These are phyloP conservation scores for Anthoscopus minutus DNA, from an alignment of 2,113 vertebrate genomes.

Conservation along the genomic window DNA sequence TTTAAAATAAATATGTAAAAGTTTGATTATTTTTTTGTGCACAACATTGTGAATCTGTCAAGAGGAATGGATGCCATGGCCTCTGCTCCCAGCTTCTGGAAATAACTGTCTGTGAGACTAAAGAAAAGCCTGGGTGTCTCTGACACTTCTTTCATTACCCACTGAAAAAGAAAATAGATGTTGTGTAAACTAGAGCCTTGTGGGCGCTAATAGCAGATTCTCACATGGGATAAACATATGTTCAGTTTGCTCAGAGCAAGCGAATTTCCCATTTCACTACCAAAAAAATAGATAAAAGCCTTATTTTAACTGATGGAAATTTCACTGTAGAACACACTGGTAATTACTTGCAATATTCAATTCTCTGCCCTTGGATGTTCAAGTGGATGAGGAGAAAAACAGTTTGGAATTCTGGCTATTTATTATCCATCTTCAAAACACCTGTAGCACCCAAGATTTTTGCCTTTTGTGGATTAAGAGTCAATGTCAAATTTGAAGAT, in stretches of 20 bases:
- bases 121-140: not conserved
- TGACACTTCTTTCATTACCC: conserved; percentile 18
- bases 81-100: not conserved
- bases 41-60: not conserved
- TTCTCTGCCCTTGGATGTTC: not conserved
- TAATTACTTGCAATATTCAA: not conserved
- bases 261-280: not conserved
- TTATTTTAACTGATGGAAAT: conserved; percentile 23
- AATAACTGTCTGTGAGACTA: not conserved
- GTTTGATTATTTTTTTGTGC: not conserved
- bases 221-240: conserved; percentile 58
- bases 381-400: not conserved
- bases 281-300: not conserved
- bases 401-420: not conserved
- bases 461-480: not conserved
- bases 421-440: not conserved
- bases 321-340: not conserved
- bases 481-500: not conserved
- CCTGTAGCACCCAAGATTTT: not conserved
- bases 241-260: conserved; percentile 37
- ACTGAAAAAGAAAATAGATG: conserved; percentile 39
- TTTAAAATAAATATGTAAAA: not conserved
- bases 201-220: conserved; percentile 50
- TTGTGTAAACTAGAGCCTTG: conserved; percentile 48
- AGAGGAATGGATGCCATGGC: not conserved